Conservation (phyloP, 2,888 invertebrate species). For the Drosophila siamana region DNA sequence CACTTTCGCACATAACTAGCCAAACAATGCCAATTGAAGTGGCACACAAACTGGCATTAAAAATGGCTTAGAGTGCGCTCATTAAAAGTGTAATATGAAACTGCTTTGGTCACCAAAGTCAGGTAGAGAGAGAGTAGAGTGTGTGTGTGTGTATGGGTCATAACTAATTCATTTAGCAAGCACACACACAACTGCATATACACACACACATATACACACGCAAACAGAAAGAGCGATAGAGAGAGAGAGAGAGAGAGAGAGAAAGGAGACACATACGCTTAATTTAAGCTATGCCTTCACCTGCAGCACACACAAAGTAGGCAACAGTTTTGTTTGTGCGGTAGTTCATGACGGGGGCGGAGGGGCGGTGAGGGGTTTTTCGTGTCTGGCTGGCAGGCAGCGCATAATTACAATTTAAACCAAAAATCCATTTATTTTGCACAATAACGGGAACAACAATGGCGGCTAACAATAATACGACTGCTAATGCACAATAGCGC, state of each 20-base stretch:
- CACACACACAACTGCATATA: constrained; percentile 27
- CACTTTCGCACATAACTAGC: constrained; percentile 18
- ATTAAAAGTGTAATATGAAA: constrained; percentile 77
- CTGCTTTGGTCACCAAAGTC: constrained; percentile 30
- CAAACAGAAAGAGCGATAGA: not conserved
- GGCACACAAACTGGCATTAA: constrained; percentile 50
- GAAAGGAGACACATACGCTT: constrained; percentile 27
- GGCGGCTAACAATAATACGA: constrained; percentile 70
- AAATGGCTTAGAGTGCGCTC: constrained; percentile 74
- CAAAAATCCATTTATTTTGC: constrained; percentile 82
- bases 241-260: not conserved
- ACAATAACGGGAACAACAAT: constrained; percentile 78
- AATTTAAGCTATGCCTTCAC: constrained; percentile 40
- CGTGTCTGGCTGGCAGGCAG: constrained; percentile 38
- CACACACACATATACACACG: constrained; percentile 6
- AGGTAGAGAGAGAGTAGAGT: constrained; percentile 42
- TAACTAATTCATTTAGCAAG: constrained; percentile 80
- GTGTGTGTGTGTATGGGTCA: no score
- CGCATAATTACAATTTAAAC: constrained; percentile 81
- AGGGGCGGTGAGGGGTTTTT: not conserved
- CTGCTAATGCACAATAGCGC: constrained; percentile 62
- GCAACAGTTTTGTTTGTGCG: constrained; percentile 48
- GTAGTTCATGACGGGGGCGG: not conserved
- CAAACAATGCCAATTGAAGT: constrained; percentile 68
- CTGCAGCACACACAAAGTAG: constrained; percentile 57